phyloP scores from a whole-genome alignment of 2,113 vertebrate genomes.

The Maccullochella peelii region DNA sequence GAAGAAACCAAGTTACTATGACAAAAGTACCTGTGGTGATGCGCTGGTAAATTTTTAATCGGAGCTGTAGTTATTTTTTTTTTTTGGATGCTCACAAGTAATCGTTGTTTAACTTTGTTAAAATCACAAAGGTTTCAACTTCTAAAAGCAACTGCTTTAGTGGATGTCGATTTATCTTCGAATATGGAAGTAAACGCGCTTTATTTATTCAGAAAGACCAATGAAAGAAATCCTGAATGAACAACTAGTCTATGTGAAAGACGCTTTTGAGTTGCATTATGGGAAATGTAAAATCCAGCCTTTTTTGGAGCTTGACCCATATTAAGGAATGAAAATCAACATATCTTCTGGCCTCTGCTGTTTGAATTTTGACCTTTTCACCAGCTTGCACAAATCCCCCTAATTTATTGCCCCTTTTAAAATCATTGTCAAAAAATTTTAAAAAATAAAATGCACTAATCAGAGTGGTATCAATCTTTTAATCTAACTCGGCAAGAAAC shows the following conservation, averaged over 20 bases:
- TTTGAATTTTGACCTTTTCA: not conserved
- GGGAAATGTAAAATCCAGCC: not conserved
- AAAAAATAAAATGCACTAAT: not conserved
- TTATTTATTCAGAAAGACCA: not conserved
- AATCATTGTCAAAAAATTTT: not conserved
- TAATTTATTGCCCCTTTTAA: conserved; percentile 2
- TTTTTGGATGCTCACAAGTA: too few relatives aligned
- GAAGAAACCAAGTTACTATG: too few relatives aligned
- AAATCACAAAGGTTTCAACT: too few relatives aligned
- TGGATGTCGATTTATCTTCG: not conserved
- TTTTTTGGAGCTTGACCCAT: not conserved
- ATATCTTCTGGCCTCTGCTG: not conserved
- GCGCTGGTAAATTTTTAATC: too few relatives aligned
- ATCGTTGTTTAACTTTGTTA: too few relatives aligned
- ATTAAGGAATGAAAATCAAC: not conserved
- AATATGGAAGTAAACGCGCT: too few relatives aligned
- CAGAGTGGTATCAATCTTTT: too few relatives aligned
- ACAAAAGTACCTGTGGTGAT: too few relatives aligned
- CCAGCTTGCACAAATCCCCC: not conserved
- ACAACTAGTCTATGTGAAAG: not conserved
- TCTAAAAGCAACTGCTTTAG: too few relatives aligned
- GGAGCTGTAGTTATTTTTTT: too few relatives aligned
- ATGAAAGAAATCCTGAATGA: not conserved
- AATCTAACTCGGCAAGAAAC: too few relatives aligned
- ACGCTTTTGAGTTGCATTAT: not conserved